Conservation (phyloP, 2,113 vertebrate species). For the Notechis scutatus region DNA sequence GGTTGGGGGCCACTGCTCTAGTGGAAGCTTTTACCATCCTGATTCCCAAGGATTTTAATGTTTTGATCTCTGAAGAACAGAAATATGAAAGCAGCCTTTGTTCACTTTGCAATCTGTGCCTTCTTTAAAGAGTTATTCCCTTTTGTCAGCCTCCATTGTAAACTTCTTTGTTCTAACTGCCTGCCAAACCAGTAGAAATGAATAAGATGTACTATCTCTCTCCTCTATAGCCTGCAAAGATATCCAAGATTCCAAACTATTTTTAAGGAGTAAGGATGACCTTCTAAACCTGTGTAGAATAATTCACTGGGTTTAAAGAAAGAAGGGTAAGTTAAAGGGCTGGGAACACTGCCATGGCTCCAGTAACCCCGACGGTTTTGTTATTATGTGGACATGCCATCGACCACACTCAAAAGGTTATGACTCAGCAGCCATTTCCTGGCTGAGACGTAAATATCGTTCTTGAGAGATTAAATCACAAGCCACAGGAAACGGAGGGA, state of each 20-base stretch:
- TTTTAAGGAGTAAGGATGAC: neutral
- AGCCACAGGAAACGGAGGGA: neutral
- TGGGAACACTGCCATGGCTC: neutral
- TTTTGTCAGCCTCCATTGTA: neutral
- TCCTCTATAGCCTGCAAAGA: neutral
- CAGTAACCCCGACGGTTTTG: neutral
- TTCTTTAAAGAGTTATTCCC: neutral
- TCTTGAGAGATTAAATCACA: neutral
- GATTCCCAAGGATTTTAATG: neutral
- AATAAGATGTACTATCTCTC: neutral
- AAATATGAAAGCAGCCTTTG: neutral
- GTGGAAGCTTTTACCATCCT: neutral
- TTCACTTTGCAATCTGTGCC: neutral
- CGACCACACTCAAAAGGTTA: neutral
- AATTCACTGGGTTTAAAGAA: neutral
- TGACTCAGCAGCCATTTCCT: constrained; percentile 18
- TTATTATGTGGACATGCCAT: neutral
- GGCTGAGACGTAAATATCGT: neutral
- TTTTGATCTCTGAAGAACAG: neutral
- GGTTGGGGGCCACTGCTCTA: too few relatives aligned
- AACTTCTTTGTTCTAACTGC: neutral
- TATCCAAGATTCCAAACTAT: neutral
- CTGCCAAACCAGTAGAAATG: neutral
- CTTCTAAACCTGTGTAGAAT: neutral
- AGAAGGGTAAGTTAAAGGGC: neutral